A percentile compares a stretch with the other conserved stretches of the same genome.
phyloP scores from a whole-genome alignment of 2,888 invertebrate genomes.

The Trichogramma evanescens region DNA sequence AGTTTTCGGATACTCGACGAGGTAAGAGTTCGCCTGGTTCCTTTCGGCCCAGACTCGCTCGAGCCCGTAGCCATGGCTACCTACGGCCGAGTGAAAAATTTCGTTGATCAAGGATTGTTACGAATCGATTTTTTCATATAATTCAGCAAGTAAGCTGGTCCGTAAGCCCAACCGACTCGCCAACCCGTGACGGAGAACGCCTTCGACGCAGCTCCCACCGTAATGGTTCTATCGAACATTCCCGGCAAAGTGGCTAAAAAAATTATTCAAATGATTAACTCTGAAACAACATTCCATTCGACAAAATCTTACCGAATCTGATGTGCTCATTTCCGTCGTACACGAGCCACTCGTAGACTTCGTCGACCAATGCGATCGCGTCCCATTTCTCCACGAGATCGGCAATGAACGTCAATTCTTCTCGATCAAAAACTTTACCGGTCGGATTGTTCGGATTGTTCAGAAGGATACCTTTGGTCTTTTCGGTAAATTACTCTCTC shows the following conservation, averaged over 20 bases:
- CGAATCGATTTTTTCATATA: conserved; percentile 56
- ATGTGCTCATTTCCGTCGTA: conserved; percentile 71
- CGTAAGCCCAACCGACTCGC: conserved; percentile 96
- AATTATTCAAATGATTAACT: too few species aligned
- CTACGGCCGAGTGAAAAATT: conserved; percentile 17
- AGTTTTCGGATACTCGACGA: too few species aligned
- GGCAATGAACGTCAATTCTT: conserved; percentile 73
- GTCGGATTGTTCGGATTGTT: conserved; percentile 97
- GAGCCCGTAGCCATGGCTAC: too few species aligned
- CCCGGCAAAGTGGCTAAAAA: conserved; percentile 67
- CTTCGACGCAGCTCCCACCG: conserved; percentile 95
- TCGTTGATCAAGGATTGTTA: too few species aligned
- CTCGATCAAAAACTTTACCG: conserved; percentile 75
- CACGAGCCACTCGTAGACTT: conserved; percentile 97
- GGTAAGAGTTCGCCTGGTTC: too few species aligned
- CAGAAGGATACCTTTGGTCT: conserved; percentile 90
- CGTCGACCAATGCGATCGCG: conserved; percentile 86
- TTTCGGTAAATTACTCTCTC: conserved; percentile 58
- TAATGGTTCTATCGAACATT: conserved; percentile 97
- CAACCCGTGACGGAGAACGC: conserved; percentile 96
- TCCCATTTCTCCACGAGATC: conserved; percentile 86
- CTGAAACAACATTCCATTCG: too few species aligned
- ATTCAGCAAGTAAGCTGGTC: conserved; percentile 69
- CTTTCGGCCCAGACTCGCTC: too few species aligned
- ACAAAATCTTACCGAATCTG: conserved; percentile 67